Evolutionary conservation across 2,888 invertebrate species (phyloP).

Genomic region (Chouioia cunea): DNA sequence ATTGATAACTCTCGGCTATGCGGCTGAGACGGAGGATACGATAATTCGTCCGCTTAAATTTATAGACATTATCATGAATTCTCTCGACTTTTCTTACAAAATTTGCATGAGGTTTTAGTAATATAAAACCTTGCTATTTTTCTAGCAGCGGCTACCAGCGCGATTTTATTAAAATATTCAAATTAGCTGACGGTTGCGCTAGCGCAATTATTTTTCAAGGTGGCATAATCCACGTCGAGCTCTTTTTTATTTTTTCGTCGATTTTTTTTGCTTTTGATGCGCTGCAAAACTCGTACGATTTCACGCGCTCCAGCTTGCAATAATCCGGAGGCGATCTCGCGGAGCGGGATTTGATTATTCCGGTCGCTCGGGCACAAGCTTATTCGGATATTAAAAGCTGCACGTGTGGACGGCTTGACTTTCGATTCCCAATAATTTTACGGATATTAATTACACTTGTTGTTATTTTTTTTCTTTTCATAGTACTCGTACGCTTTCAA

Average conservation of each 20-base stretch:
- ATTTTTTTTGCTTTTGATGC: too few relatives aligned
- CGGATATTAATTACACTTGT: slow-evolving; percentile 20
- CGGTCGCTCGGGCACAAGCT: slow-evolving; percentile 3
- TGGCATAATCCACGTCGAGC: slow-evolving; percentile 35
- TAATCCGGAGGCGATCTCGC: slow-evolving; percentile 21
- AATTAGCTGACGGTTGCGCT: slow-evolving; percentile 42
- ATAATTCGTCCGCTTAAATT: slow-evolving; percentile 34
- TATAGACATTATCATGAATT: slow-evolving; percentile 45
- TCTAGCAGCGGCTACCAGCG: slow-evolving; percentile 14
- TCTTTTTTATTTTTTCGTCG: too few relatives aligned
- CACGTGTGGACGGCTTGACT: background rate
- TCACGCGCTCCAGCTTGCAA: slow-evolving; percentile 8
- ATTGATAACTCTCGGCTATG: slow-evolving; percentile 34
- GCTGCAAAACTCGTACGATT: too few relatives aligned
- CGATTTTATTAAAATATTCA: slow-evolving; percentile 51
- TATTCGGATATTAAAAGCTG: slow-evolving; percentile 35
- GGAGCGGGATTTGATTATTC: slow-evolving; percentile 33
- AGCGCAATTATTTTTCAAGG: slow-evolving; percentile 52
- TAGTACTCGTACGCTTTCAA: background rate
- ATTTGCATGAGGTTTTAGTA: too few relatives aligned
- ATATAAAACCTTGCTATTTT: slow-evolving; percentile 10
- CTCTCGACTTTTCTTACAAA: background rate
- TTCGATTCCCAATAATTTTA: slow-evolving; percentile 33
- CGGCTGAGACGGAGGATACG: slow-evolving; percentile 4
- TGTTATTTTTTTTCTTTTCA: background rate